These are phyloP conservation scores for Dryoscopus gambensis DNA, from an alignment of 2,113 vertebrate genomes.

Conservation along the genomic window DNA sequence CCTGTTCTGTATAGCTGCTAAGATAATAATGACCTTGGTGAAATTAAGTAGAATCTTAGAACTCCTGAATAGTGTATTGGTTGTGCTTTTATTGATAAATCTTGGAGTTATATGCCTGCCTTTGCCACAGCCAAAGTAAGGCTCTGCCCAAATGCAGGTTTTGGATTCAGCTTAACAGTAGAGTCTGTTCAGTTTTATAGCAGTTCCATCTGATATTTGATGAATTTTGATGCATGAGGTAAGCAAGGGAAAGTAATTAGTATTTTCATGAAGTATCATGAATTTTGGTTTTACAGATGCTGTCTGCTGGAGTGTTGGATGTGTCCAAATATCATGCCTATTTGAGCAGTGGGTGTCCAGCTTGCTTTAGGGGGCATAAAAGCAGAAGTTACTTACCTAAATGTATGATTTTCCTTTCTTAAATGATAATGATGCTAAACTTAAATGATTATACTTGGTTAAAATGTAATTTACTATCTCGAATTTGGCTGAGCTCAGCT, in stretches of 20 bases:
- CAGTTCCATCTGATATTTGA: neutral
- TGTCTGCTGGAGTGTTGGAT: neutral
- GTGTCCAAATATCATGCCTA: neutral
- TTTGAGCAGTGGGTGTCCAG: neutral
- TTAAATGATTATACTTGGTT: constrained; percentile 24
- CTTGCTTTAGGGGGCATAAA: neutral
- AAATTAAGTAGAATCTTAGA: neutral
- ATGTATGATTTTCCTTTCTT: neutral
- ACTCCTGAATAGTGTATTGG: neutral
- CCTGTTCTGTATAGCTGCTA: neutral
- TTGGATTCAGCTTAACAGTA: neutral
- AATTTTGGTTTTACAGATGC: neutral
- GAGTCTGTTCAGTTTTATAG: neutral
- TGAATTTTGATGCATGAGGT: neutral
- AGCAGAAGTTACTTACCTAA: neutral
- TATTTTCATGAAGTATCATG: neutral
- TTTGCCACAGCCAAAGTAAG: neutral
- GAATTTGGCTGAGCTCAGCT: constrained; percentile 47
- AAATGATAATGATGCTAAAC: neutral
- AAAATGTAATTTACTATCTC: constrained; percentile 32
- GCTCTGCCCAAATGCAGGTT: neutral
- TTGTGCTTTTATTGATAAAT: neutral
- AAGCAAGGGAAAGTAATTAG: neutral
- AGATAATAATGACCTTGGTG: neutral
- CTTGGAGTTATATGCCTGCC: neutral